phyloP scores from a whole-genome alignment of 2,888 invertebrate genomes.

The Microctonus hyperodae region DNA sequence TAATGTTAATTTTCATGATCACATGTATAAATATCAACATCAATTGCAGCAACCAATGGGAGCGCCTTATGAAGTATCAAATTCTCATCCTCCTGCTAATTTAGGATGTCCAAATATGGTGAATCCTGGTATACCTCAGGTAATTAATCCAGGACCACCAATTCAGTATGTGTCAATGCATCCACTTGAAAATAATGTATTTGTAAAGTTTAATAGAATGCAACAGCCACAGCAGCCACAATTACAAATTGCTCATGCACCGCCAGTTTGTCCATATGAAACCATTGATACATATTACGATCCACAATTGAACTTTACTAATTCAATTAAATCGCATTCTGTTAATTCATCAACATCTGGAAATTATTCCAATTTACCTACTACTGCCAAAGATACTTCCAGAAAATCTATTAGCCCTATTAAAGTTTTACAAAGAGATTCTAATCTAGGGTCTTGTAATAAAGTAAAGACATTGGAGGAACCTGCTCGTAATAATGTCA shows the following conservation, averaged over 20 bases:
- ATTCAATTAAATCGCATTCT: conserved; percentile 44
- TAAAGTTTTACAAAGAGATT: conserved; percentile 43
- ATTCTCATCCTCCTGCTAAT: conserved; percentile 44
- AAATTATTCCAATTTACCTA: conserved; percentile 30
- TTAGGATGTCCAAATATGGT: conserved; percentile 34
- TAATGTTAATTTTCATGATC: conserved; percentile 43
- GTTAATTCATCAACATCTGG: conserved; percentile 46
- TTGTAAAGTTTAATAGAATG: conserved; percentile 28
- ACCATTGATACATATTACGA: conserved; percentile 24
- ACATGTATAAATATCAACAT: conserved; percentile 48
- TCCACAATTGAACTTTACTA: conserved; percentile 25
- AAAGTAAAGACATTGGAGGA: conserved; percentile 14
- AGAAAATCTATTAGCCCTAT: conserved; percentile 50
- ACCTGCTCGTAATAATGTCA: neutral
- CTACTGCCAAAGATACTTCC: conserved; percentile 32
- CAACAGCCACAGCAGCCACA: conserved; percentile 27
- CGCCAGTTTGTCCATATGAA: conserved; percentile 7
- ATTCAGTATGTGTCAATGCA: conserved; percentile 39
- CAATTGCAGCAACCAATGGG: conserved; percentile 50
- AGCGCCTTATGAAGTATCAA: conserved; percentile 45
- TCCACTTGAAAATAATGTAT: conserved; percentile 25
- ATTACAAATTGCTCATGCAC: conserved; percentile 13
- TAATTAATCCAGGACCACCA: conserved; percentile 42
- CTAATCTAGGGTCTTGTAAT: conserved; percentile 18
- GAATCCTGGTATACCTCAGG: conserved; percentile 10